Evolutionary conservation across 1,140 invertebrate species (phyloP).

Genomic region (Nautilus pompilius): DNA sequence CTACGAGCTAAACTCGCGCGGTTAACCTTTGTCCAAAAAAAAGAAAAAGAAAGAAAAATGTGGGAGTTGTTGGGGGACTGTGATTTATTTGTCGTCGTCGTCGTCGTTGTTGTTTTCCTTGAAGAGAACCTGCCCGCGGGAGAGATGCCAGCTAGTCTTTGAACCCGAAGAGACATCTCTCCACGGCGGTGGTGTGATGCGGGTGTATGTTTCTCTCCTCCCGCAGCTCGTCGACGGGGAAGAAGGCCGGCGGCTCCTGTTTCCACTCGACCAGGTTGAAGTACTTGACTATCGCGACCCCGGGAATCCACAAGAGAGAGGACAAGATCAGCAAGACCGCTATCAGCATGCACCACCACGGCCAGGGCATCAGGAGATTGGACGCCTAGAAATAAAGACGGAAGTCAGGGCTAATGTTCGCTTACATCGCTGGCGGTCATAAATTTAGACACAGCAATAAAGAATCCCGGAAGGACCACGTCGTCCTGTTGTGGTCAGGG

Average conservation of each 20-base stretch:
- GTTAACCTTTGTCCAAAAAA: too few relatives aligned
- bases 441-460: too few relatives aligned
- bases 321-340: slow-evolving; percentile 73
- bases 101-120: too few relatives aligned
- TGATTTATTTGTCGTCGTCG: too few relatives aligned
- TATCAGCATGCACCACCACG: slow-evolving; percentile 79
- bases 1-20: too few relatives aligned
- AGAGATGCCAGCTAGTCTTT: neutral
- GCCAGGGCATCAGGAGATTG: slow-evolving; percentile 70
- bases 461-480: too few relatives aligned
- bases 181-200: slow-evolving; percentile 20
- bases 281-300: slow-evolving; percentile 58
- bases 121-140: too few relatives aligned
- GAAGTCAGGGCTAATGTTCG: too few relatives aligned
- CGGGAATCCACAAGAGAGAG: slow-evolving; percentile 78
- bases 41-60: too few relatives aligned
- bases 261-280: slow-evolving; percentile 16
- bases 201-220: slow-evolving; percentile 26
- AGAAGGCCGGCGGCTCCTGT: slow-evolving; percentile 26
- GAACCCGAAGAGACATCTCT: slow-evolving; percentile 12
- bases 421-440: too few relatives aligned
- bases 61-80: too few relatives aligned
- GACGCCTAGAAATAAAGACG: slow-evolving; percentile 62
- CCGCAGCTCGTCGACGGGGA: slow-evolving; percentile 26
- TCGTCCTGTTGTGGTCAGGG: too few relatives aligned